Evolutionary conservation across 2,797 vertebrate genomes (phyloP).

Genomic region (Sorex maritimensis): DNA sequence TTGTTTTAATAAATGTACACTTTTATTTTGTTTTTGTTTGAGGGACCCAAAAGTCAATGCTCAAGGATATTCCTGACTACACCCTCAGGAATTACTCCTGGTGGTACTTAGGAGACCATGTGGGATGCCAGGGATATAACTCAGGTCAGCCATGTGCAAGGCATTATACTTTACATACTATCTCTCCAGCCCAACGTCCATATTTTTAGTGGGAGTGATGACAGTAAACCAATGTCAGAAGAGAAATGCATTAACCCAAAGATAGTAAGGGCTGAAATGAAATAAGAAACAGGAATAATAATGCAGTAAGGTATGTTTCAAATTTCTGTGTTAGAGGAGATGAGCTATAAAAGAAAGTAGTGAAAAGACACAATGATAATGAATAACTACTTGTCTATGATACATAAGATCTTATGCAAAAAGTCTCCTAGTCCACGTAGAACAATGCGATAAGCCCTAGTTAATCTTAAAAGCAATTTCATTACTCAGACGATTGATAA

Average conservation of each 20-base stretch:
- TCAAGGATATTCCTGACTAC: too few relatives aligned
- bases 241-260: neutral
- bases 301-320: neutral
- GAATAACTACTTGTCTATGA: neutral
- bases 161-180: neutral
- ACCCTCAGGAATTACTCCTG: too few relatives aligned
- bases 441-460: too few relatives aligned
- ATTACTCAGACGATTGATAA: too few relatives aligned
- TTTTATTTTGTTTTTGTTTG: too few relatives aligned
- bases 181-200: neutral
- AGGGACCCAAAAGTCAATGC: too few relatives aligned
- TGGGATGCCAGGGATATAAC: too few relatives aligned
- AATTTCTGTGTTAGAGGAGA: conserved; percentile 9
- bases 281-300: neutral
- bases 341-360: conserved; percentile 7
- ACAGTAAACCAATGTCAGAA: neutral
- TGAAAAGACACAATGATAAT: neutral
- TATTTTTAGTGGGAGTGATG: neutral
- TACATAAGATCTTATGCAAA: neutral
- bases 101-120: too few relatives aligned
- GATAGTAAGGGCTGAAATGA: neutral
- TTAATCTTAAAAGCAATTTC: too few relatives aligned
- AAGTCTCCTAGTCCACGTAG: neutral
- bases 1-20: too few relatives aligned
- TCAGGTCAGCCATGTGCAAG: too few relatives aligned